Base-by-base conservation (phyloP, 37 sponge, comb jelly and placozoan genomes). In the Axinella damicornis region DNA sequence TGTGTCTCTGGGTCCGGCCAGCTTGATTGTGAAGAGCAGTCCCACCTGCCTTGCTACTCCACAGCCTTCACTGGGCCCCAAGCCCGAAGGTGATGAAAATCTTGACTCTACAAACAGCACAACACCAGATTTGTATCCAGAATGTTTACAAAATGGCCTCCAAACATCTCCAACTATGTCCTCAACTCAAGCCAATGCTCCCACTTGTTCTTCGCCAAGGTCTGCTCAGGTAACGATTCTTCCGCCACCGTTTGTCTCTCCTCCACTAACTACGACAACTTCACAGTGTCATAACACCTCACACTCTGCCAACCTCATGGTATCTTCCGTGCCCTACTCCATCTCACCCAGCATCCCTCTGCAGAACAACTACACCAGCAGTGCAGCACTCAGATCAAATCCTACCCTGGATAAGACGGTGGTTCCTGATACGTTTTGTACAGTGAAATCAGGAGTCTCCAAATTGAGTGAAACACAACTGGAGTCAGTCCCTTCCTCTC, bases 311-410 rank as follows among this genome's bases (percentile, higher is more conserved):
- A 15, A 56, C 57, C 15, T 18, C 18, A 18, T 56, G 57, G 15
- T 18, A 19, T 18, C 57, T 19, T 25, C 62, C n/a, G 25, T 28
- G 5, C 62, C 14, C 62, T 5, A 22, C n/a, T 61, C 14, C 27
- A 22, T 61, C 62, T 74, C 76, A 21, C 70, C 70, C 21, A 33
- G 70, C 28, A 69, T 69, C 5, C 70, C 70, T 5, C 12, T 69
- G 28, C 70, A 69, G 37, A 69, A 69, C 15, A 31, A 2, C 28
- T 32, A 20, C 21, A 31, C 21, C 34, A 35, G 35, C 5, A 15
- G 37, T 5, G 37, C 22, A 5, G 30, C 31, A 21, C 15, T 5
- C 9, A 20, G 28, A 32, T 13, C 5, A 14, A 22, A 61, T 61
- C 14, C 5, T 6, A 61, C 62, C 62, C 46, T 12, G 9, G 46